Evolutionary conservation across 2,888 invertebrate genomes (phyloP).

Genomic region (Rhagonycha fulva): DNA sequence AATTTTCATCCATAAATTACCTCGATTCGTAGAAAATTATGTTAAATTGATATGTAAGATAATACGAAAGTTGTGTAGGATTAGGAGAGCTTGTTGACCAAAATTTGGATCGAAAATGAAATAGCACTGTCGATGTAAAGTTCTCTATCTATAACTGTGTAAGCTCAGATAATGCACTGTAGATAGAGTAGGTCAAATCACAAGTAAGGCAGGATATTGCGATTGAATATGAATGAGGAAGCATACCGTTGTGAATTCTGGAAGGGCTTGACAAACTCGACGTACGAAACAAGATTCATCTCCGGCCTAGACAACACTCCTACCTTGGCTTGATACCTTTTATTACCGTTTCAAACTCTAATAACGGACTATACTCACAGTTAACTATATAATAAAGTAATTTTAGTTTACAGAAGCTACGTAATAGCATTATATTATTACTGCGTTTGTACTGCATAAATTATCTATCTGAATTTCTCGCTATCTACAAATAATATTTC

Average conservation of each 20-base stretch:
- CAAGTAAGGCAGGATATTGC: conserved; percentile 44
- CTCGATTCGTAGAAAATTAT: background rate
- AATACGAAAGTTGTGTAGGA: conserved; percentile 3
- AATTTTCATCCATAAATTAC: background rate
- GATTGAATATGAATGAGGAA: conserved; percentile 50
- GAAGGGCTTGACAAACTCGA: conserved; percentile 35
- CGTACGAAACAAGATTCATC: conserved; percentile 40
- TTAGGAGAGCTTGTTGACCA: conserved; percentile 14
- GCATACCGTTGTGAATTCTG: conserved; percentile 35
- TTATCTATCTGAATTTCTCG: background rate
- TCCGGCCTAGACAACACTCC: conserved; percentile 37
- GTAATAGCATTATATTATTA: conserved; percentile 3
- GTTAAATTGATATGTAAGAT: background rate
- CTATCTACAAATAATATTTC: background rate
- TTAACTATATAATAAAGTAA: conserved; percentile 17
- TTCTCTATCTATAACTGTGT: conserved; percentile 21
- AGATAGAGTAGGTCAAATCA: conserved; percentile 24
- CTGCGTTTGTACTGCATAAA: background rate
- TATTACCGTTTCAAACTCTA: conserved; percentile 23
- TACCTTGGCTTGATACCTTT: conserved; percentile 34
- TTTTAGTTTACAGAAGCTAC: conserved; percentile 6
- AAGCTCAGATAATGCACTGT: conserved; percentile 23
- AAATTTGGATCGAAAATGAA: conserved; percentile 12
- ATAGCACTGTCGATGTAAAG: conserved; percentile 12
- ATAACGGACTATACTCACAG: conserved; percentile 11